These are phyloP conservation scores for Scartelaos histophorus DNA, from an alignment of 2,113 vertebrate species.

Conservation along the genomic window DNA sequence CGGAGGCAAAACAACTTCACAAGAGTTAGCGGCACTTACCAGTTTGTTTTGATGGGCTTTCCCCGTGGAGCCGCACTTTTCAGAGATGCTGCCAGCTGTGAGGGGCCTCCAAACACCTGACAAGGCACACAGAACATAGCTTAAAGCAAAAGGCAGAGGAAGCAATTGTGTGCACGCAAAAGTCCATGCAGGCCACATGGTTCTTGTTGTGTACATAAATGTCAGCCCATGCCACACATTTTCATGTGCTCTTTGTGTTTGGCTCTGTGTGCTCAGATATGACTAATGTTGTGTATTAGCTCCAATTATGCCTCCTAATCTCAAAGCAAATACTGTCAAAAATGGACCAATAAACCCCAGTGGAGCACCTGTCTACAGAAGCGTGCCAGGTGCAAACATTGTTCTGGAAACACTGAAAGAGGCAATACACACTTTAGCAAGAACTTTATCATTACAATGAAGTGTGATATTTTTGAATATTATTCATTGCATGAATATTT, in stretches of 20 bases:
- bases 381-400: conserved; percentile 77
- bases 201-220: conserved; percentile 36
- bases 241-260: conserved; percentile 52
- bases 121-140: conserved; percentile 68
- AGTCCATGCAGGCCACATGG: background rate
- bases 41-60: conserved; percentile 83
- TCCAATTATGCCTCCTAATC: conserved; percentile 74
- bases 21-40: conserved; percentile 69
- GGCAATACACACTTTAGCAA: conserved; percentile 41
- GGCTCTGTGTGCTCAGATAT: conserved; percentile 61
- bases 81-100: conserved; percentile 84
- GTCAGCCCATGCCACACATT: conserved; percentile 36
- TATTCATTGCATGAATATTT: background rate
- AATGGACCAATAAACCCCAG: conserved; percentile 63
- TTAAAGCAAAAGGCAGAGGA: conserved; percentile 40
- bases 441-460: background rate
- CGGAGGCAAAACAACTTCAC: conserved; percentile 27
- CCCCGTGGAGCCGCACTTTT: conserved; percentile 84
- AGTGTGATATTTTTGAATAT: background rate
- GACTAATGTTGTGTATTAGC: conserved; percentile 66
- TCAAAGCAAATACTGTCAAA: conserved; percentile 75
- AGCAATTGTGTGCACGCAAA: conserved; percentile 39
- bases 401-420: conserved; percentile 46
- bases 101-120: conserved; percentile 83
- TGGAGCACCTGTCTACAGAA: conserved; percentile 76